Conservation (phyloP, 1,140 invertebrate species). For the Tyrophagus putrescentiae region DNA sequence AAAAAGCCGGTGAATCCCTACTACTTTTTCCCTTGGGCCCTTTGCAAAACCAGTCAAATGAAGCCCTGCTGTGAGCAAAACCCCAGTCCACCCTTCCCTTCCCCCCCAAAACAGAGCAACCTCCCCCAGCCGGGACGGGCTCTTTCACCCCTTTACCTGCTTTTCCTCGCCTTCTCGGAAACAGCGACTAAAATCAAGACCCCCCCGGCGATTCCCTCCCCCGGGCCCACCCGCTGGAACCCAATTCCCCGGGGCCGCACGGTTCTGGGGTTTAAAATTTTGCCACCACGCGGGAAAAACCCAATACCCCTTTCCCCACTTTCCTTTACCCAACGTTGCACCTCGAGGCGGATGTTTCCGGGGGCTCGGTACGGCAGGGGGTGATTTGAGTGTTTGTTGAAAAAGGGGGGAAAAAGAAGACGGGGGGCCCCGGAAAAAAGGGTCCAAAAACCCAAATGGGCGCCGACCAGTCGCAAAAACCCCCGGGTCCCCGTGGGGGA, state of each 20-base stretch:
- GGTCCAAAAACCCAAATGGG: constrained; percentile 24
- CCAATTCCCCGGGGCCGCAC: constrained; percentile 35
- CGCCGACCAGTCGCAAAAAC: background rate
- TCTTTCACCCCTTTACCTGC: constrained; percentile 25
- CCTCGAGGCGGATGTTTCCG: constrained; percentile 31
- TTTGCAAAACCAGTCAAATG: constrained; percentile 30
- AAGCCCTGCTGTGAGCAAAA: constrained; percentile 7
- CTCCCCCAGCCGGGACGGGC: background rate
- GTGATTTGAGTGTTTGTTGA: constrained; percentile 30
- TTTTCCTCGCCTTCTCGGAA: constrained; percentile 38
- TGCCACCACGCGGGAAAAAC: constrained; percentile 33
- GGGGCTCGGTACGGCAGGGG: constrained; percentile 30
- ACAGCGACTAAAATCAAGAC: constrained; percentile 35
- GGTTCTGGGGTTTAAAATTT: constrained; percentile 39
- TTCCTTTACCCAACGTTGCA: constrained; percentile 34
- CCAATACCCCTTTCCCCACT: constrained; percentile 34
- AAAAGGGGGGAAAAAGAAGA: constrained; percentile 9
- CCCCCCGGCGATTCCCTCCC: constrained; percentile 34
- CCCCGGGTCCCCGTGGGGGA: background rate
- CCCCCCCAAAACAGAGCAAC: background rate
- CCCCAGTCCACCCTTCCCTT: constrained; percentile 4
- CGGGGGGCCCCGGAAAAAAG: background rate
- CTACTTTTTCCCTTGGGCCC: constrained; percentile 36
- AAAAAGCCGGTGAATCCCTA: constrained; percentile 31
- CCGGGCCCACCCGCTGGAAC: constrained; percentile 26